Conservation (phyloP, 2,888 invertebrate species). For the Alloplasta piceator region DNA sequence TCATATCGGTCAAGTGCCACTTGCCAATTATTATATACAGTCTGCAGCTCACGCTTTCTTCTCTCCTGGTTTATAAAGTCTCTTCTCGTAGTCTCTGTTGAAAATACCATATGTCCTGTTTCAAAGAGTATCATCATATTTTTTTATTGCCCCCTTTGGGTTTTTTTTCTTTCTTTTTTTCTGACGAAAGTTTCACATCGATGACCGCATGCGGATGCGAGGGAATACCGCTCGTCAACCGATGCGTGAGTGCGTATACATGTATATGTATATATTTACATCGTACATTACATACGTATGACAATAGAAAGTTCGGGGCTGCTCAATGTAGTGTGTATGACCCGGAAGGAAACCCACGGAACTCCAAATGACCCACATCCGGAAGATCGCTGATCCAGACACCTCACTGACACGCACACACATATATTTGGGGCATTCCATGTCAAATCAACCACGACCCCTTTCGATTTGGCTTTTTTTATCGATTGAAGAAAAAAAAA, state of each 20-base stretch:
- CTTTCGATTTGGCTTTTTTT: no score
- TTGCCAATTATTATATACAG: conserved; percentile 10
- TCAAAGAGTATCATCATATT: neutral
- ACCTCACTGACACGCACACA: neutral
- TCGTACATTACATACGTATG: conserved; percentile 56
- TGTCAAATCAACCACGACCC: no score
- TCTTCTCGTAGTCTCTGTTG: neutral
- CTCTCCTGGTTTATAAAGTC: neutral
- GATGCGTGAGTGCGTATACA: conserved; percentile 31
- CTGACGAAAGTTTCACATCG: conserved; percentile 56
- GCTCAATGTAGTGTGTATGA: conserved; percentile 70
- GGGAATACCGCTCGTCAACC: conserved; percentile 51
- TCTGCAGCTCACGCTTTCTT: conserved; percentile 37
- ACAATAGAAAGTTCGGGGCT: conserved; percentile 78
- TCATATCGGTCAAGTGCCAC: conserved; percentile 36
- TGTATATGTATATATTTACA: no score
- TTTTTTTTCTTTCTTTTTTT: conserved; percentile 21
- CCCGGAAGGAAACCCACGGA: conserved; percentile 79
- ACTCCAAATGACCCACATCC: conserved; percentile 79
- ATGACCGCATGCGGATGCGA: conserved; percentile 46
- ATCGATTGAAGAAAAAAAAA: no score
- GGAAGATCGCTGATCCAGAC: conserved; percentile 58
- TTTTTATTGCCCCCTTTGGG: neutral
- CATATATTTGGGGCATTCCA: neutral
- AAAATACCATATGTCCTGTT: conserved; percentile 11